phyloP scores from a whole-genome alignment of 2,113 vertebrate genomes.

The Dinomys branickii region DNA sequence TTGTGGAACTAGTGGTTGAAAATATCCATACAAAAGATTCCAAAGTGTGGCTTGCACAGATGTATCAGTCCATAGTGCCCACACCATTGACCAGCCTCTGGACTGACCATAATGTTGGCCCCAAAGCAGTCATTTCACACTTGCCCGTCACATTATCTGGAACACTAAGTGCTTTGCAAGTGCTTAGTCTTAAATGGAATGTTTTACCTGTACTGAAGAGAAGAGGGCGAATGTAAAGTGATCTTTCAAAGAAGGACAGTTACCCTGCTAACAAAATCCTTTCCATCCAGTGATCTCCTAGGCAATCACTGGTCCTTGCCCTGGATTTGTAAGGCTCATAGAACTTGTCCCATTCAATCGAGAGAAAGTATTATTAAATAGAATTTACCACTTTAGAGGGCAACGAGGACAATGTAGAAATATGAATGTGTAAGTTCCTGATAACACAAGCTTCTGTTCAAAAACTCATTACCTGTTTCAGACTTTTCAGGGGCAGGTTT shows the following conservation, averaged over 20 bases:
- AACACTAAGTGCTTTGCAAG: not conserved
- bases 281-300: not conserved
- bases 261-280: not conserved
- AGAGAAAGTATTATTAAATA: not conserved
- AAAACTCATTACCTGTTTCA: slow-evolving; percentile 30
- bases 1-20: not conserved
- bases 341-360: not conserved
- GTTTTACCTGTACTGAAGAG: not conserved
- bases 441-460: not conserved
- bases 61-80: not conserved
- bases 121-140: not conserved
- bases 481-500: not conserved
- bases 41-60: not conserved
- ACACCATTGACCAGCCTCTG: not conserved
- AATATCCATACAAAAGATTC: not conserved
- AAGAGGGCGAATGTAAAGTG: not conserved
- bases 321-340: not conserved
- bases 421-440: rapidly evolving
- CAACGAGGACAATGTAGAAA: not conserved
- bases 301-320: not conserved
- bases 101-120: not conserved
- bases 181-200: not conserved
- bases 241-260: not conserved
- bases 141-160: not conserved
- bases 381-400: not conserved